Conservation (phyloP, 1,140 invertebrate genomes). For the Acromyrmex echinatior region DNA sequence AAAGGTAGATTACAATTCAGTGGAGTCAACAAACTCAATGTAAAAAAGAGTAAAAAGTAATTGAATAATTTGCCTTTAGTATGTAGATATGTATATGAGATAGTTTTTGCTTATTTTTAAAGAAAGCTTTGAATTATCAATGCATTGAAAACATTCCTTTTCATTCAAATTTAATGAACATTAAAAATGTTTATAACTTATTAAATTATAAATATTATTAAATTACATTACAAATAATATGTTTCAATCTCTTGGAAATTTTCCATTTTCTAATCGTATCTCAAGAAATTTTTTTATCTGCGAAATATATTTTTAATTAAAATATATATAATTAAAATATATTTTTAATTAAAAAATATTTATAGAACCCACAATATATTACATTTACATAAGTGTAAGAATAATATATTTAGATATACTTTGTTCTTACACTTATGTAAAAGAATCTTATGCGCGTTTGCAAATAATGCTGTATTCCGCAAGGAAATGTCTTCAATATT, state of each 20-base stretch:
- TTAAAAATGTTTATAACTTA: neutral
- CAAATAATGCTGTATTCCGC: neutral
- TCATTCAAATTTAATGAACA: neutral
- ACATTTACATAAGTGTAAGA: neutral
- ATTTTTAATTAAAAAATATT: neutral
- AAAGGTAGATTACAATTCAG: slow-evolving; percentile 70
- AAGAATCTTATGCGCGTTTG: neutral
- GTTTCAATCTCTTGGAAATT: neutral
- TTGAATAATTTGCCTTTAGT: slow-evolving; percentile 44
- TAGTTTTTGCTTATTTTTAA: neutral
- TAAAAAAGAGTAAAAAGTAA: slow-evolving; percentile 26
- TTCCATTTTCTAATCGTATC: neutral
- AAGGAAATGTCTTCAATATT: neutral
- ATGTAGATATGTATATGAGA: neutral
- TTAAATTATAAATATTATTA: neutral
- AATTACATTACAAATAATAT: neutral
- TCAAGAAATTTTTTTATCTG: neutral
- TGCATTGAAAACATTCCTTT: neutral
- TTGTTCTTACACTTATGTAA: neutral
- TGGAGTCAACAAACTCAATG: slow-evolving; percentile 38
- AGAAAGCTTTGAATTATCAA: neutral
- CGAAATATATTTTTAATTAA: neutral
- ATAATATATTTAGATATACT: slow-evolving; percentile 8
- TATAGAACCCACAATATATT: neutral
- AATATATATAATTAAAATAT: neutral